Percentiles rank a stretch among this genome's conserved stretches.
Evolutionary conservation across 2,888 invertebrate genomes (phyloP).

Genomic region (Chloroclystis v-ata): DNA sequence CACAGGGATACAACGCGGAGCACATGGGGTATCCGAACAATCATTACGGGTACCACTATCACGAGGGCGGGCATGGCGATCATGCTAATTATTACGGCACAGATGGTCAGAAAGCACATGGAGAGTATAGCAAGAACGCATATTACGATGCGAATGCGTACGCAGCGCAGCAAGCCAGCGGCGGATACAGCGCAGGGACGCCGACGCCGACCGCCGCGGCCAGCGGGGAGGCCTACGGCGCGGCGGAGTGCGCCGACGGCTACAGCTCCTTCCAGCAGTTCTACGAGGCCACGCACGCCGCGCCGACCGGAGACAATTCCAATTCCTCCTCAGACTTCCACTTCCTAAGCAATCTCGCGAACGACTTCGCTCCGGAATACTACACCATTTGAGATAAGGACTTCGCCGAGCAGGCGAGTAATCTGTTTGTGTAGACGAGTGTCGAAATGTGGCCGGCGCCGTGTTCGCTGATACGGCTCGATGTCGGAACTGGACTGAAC

Average conservation of each 20-base stretch:
- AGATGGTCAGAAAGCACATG: slow-evolving; percentile 73
- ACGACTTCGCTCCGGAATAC: slow-evolving; percentile 95
- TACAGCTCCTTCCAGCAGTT: slow-evolving; percentile 85
- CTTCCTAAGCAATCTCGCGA: slow-evolving; percentile 93
- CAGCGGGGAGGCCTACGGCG: slow-evolving; percentile 57
- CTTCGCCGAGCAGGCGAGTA: slow-evolving; percentile 73
- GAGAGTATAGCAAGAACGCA: slow-evolving; percentile 73
- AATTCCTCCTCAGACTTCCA: slow-evolving; percentile 97
- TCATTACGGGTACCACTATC: slow-evolving; percentile 74
- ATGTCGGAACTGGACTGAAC: slow-evolving; percentile 43
- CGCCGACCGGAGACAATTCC: slow-evolving; percentile 85
- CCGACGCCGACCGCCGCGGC: slow-evolving; percentile 44
- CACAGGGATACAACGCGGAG: slow-evolving; percentile 63
- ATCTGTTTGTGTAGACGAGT: slow-evolving; percentile 68
- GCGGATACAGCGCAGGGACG: slow-evolving; percentile 39
- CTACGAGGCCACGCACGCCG: slow-evolving; percentile 78
- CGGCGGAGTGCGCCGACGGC: slow-evolving; percentile 79
- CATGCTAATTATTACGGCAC: slow-evolving; percentile 65
- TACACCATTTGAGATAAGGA: slow-evolving; percentile 82
- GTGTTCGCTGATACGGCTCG: slow-evolving; percentile 30
- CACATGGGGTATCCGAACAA: slow-evolving; percentile 68
- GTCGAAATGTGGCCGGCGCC: slow-evolving; percentile 14
- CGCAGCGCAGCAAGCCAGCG: slow-evolving; percentile 53
- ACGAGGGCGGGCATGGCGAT: slow-evolving; percentile 63
- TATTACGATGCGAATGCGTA: slow-evolving; percentile 67